Conservation (phyloP, 2,888 invertebrate species). For the Chrysina gloriosa region DNA sequence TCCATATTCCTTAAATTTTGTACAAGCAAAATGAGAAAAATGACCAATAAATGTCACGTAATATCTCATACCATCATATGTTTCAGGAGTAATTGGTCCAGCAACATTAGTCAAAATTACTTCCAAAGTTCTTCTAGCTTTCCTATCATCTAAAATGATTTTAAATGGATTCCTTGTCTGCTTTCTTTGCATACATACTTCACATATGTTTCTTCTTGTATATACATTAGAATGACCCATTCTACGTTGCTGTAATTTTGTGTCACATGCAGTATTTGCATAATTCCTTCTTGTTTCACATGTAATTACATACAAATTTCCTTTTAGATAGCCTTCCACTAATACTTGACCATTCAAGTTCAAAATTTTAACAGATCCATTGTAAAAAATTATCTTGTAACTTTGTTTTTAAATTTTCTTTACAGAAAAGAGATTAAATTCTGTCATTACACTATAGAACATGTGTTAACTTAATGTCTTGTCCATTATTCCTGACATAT, state of each 20-base stretch:
- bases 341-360: not conserved
- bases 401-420: not conserved
- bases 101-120: conserved; percentile 42
- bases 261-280: not conserved
- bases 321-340: not conserved
- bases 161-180: conserved; percentile 39
- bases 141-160: conserved; percentile 39
- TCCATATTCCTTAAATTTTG: conserved; percentile 39
- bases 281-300: not conserved
- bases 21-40: conserved; percentile 37
- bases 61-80: conserved; percentile 36
- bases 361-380: not conserved
- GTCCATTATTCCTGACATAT: no score
- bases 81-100: conserved; percentile 39
- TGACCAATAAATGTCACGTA: conserved; percentile 42
- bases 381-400: not conserved
- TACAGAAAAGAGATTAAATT: no score
- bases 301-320: not conserved
- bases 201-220: not conserved
- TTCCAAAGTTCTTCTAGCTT: conserved; percentile 42
- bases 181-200: conserved; percentile 43
- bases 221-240: not conserved
- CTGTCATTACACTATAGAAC: not conserved
- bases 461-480: not conserved
- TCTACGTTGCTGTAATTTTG: not conserved